These are phyloP conservation scores for Corydoras sp. DNA, from an alignment of 2,113 vertebrate genomes.

Conservation along the genomic window DNA sequence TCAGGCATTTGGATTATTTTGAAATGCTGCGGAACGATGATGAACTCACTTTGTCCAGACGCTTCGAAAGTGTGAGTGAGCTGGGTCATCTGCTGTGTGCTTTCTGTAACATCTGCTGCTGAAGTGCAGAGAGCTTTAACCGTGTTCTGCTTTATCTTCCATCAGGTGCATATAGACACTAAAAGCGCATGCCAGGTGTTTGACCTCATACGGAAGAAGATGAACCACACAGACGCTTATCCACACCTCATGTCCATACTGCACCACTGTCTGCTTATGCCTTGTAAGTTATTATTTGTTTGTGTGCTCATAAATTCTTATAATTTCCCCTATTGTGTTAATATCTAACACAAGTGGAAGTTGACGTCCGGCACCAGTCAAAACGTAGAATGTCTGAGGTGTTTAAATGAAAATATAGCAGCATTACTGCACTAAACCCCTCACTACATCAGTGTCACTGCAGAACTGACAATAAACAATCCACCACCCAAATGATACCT, in stretches of 20 bases:
- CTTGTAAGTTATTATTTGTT: slow-evolving; percentile 74
- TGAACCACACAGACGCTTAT: slow-evolving; percentile 92
- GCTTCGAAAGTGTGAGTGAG: slow-evolving; percentile 81
- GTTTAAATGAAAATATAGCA: too few relatives aligned
- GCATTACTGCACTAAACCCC: too few relatives aligned
- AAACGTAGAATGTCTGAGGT: too few relatives aligned
- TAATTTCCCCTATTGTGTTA: too few relatives aligned
- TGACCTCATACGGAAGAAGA: slow-evolving; percentile 89
- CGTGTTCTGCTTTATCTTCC: neutral
- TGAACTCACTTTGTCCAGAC: slow-evolving; percentile 91
- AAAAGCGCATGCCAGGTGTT: slow-evolving; percentile 98
- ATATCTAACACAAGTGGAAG: too few relatives aligned
- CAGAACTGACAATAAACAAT: too few relatives aligned
- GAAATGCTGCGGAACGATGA: slow-evolving; percentile 98
- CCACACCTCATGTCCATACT: slow-evolving; percentile 98
- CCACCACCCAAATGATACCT: too few relatives aligned
- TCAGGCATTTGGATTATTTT: slow-evolving; percentile 96
- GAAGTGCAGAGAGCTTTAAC: neutral
- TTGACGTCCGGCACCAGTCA: too few relatives aligned
- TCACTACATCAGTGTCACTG: too few relatives aligned
- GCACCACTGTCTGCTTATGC: slow-evolving; percentile 98
- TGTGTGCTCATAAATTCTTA: too few relatives aligned
- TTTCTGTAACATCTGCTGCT: neutral
- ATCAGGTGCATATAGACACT: slow-evolving; percentile 91
- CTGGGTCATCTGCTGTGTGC: neutral